Evolutionary conservation across 2,113 vertebrate species (phyloP).

Genomic region (Crotalus helleri): DNA sequence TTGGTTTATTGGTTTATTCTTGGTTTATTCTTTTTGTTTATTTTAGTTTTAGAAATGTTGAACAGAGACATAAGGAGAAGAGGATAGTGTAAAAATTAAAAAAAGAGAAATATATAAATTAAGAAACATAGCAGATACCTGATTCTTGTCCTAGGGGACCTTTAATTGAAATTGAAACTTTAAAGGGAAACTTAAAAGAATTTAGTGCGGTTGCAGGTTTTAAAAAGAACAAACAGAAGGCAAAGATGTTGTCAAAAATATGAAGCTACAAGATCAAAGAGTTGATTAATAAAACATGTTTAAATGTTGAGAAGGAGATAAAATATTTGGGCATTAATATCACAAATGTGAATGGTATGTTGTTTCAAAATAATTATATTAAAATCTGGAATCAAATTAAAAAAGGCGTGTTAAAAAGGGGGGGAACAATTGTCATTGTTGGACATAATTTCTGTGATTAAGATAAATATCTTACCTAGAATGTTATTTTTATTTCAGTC

Average conservation of each 20-base stretch:
- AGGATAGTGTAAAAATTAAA: not conserved
- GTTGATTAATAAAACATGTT: not conserved
- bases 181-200: not conserved
- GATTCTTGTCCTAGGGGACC: not conserved
- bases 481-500: not conserved
- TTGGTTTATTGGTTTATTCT: not conserved
- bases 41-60: not conserved
- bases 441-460: not conserved
- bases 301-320: not conserved
- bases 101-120: not conserved
- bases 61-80: not conserved
- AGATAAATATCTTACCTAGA: not conserved
- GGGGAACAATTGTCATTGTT: not conserved
- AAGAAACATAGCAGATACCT: not conserved
- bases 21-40: not conserved
- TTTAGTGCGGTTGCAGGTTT: not conserved
- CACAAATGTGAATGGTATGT: not conserved
- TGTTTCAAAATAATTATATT: not conserved
- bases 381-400: not conserved
- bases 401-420: not conserved
- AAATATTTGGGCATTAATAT: not conserved
- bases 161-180: not conserved
- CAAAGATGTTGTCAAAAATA: not conserved
- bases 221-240: not conserved
- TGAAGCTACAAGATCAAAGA: not conserved